Base-by-base conservation (phyloP, 2,113 vertebrate genomes). In the Lasiurus cinereus region DNA sequence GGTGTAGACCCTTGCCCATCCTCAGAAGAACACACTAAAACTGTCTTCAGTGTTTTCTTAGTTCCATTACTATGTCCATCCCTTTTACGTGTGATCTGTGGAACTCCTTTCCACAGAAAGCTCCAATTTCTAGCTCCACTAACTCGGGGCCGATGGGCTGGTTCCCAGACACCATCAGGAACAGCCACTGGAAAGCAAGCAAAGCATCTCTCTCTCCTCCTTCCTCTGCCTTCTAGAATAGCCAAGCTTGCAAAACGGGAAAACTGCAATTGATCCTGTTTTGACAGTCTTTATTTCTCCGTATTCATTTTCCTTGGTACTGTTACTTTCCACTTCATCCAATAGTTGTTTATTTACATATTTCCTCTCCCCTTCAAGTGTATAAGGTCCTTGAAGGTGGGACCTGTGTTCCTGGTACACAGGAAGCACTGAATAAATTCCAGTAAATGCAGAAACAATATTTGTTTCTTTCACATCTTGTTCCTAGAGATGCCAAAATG, bases 11-110 rank as follows among this genome's bases (percentile, higher is more conserved):
- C 12, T 76, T 59, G 16, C 9, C 14, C 29, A 43, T 52, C 78
- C 46, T 8, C 43, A 31, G 83, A 39, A 39, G 39, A 39, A 19
- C 3, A 79, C 15, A 50, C 62, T 21, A 77, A 93, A 56, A 24
- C 93, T 50, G 8, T 31, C 86, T 96, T 83, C 31, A 78, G 16
- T 73, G 1, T 90, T 33, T 13, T 5, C 67, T 46, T 27, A 95
- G 96, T 94, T 91, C 94, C 33, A 4, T 93, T 56, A 6, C 69
- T 43, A 24, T 66, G 59, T 70, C 50, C 62, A 87, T 29, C 0
- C 0, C 62, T 92, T 67, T 82, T 46, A 64, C 62, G 52, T 82
- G 13, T 82, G 36, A 80, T 85, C 66, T 76, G 8, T 64, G 66
- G 33, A n/a, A 59, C 27, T 33, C 15, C 36, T 5, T 59, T 22